A percentile compares a stretch with the other conserved stretches of the same genome.
Conservation (phyloP, 37 sponge, comb jelly and placozoan genomes). For the Geodia barretti region DNA sequence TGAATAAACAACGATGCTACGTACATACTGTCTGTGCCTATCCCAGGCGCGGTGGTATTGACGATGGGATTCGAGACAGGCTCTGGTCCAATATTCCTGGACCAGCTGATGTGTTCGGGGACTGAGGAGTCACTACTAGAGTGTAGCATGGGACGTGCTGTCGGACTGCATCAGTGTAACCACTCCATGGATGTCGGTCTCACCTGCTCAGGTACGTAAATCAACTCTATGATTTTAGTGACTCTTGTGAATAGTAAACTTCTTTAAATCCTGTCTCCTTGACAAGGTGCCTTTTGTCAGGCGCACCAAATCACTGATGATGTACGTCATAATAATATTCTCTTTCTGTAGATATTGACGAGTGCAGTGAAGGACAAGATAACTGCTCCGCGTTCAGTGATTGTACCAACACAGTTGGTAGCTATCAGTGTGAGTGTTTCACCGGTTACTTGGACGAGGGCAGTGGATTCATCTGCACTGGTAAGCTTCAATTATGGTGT, state of each 20-base stretch:
- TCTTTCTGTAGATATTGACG: conserved; percentile 38
- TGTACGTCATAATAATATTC: neutral
- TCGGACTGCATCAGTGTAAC: conserved; percentile 13
- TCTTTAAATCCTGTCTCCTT: too few species aligned
- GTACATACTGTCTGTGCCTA: too few species aligned
- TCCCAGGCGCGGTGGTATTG: neutral
- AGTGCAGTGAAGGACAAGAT: conserved; percentile 15
- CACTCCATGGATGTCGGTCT: conserved; percentile 26
- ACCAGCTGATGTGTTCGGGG: conserved; percentile 16
- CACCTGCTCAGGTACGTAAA: conserved; percentile 27
- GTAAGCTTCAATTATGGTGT: too few species aligned
- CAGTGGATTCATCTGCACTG: conserved; percentile 14
- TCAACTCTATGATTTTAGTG: too few species aligned
- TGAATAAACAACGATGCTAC: neutral
- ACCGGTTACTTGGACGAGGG: conserved; percentile 19
- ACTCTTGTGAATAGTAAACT: too few species aligned
- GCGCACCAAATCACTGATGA: too few species aligned
- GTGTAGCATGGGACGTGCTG: neutral
- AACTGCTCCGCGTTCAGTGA: neutral
- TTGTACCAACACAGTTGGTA: conserved; percentile 59
- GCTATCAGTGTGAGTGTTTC: conserved; percentile 35
- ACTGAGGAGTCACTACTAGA: conserved; percentile 24
- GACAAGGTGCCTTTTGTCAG: too few species aligned
- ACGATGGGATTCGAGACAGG: neutral
- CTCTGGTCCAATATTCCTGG: conserved; percentile 31